Evolutionary conservation across 2,888 invertebrate genomes (phyloP).

Genomic region (Acleris sparsana): DNA sequence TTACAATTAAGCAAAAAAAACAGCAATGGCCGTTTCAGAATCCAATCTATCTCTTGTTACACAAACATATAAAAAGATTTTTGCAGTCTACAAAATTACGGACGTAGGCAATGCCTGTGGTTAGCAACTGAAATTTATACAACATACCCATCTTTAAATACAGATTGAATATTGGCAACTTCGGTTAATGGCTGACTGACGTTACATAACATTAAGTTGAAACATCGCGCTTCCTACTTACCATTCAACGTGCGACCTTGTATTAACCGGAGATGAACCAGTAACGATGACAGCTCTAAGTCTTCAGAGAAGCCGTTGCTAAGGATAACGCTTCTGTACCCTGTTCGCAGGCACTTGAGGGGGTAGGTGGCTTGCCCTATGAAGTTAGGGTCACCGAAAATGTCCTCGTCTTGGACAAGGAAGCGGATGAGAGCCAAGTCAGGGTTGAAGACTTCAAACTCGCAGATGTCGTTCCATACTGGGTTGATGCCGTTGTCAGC

Average conservation of each 20-base stretch:
- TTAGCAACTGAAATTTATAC: too few species aligned
- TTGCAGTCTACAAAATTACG: too few species aligned
- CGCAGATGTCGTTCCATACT: slow-evolving; percentile 94
- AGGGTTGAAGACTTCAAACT: slow-evolving; percentile 92
- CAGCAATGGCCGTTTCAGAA: too few species aligned
- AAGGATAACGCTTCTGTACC: slow-evolving; percentile 95
- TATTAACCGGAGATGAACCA: slow-evolving; percentile 85
- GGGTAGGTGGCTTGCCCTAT: slow-evolving; percentile 98
- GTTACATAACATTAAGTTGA: too few species aligned
- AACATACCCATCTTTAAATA: too few species aligned
- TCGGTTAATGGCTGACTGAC: not conserved
- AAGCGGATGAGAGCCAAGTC: slow-evolving; percentile 93
- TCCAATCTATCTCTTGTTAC: too few species aligned
- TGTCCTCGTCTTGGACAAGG: slow-evolving; percentile 96
- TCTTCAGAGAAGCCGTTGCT: slow-evolving; percentile 96
- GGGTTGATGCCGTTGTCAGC: slow-evolving; percentile 98
- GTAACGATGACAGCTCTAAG: slow-evolving; percentile 93
- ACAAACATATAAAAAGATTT: too few species aligned
- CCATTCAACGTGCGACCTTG: slow-evolving; percentile 27
- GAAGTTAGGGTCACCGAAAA: slow-evolving; percentile 98
- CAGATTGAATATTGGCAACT: too few species aligned
- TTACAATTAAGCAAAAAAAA: too few species aligned
- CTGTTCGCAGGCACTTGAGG: slow-evolving; percentile 90
- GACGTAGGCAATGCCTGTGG: too few species aligned
- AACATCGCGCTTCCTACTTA: not conserved